Evolutionary conservation across 2,797 vertebrate species (phyloP), one percentile per base, ranked within the genome.

Genomic region (Yasuhikotakia modesta): DNA sequence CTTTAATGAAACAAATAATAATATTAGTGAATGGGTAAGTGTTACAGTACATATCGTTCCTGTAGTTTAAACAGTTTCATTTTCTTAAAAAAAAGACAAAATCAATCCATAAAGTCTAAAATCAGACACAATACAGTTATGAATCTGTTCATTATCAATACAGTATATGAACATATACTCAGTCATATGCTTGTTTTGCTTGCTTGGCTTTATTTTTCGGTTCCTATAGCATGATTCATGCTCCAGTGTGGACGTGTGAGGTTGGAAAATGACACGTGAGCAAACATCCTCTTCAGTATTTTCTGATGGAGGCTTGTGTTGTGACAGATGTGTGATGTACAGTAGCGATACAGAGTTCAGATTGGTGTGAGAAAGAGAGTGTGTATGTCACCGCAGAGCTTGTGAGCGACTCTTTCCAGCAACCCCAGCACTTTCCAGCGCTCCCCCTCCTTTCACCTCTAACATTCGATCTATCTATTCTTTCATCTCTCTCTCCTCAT

Each of bases 341-440:
- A 63, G 58, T 79, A 65, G 45, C 63, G 73, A 83, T 74, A 66
- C 61, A 11, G 39, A 3, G 55, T n/a, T 52, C 65, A 65, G 30
- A 50, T 21, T 63, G 17, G 64, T 46, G 48, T 46, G 76, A 14
- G 69, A 50, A 60, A 43, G 16, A 14, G n/a, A 43, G 45, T 22
- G 72, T 67, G 61, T 30, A 52, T 43, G 27, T 55, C 74, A 82
- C 67, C 70, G 17, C 78, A 79, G 7, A 43, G 53, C 73, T 79
- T 17, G 73, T 85, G 83, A 85, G 76, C 39, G 76, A 81, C 81
- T 81, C 68, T 85, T 85, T 85, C 84, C 84, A 83, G 73, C 81
- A 85, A 76, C 84, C 81, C 76, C 76, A 81, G 79, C 84, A 85
- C 70, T 85, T 85, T 85, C 84, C 84, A 85, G 53, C 78, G 32